Evolutionary conservation across 2,888 invertebrate species (phyloP).

Genomic region (Plagodis dolabraria): DNA sequence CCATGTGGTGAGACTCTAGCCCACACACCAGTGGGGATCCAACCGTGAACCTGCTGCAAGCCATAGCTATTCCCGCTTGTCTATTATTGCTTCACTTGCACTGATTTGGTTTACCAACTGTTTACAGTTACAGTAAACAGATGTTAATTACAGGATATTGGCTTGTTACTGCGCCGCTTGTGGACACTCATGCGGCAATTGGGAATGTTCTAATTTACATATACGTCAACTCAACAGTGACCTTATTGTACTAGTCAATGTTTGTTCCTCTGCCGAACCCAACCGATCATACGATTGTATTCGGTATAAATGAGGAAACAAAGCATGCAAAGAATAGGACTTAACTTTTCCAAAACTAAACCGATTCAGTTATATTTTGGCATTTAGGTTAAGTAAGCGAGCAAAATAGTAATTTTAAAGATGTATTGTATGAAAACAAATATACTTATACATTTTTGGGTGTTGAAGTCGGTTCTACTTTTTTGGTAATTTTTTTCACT

Average conservation of each 20-base stretch:
- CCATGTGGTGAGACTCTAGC: too few species aligned
- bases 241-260: not conserved
- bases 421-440: too few species aligned
- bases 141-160: constrained; percentile 1
- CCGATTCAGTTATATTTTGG: too few species aligned
- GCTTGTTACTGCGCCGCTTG: not conserved
- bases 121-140: not conserved
- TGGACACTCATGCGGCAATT: constrained; percentile 1
- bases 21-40: not conserved
- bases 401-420: too few species aligned
- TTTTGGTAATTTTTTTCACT: not conserved
- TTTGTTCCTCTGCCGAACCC: not conserved
- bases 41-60: too few species aligned
- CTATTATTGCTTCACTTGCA: not conserved
- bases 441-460: not conserved
- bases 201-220: constrained; percentile 2
- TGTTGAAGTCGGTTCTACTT: not conserved
- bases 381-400: too few species aligned
- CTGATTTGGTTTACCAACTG: too few species aligned
- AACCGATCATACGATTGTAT: too few species aligned
- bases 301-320: too few species aligned
- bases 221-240: not conserved
- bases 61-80: not conserved
- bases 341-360: too few species aligned
- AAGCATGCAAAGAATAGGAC: too few species aligned